A percentile compares a stretch with the other conserved stretches of the same genome.
These are phyloP conservation scores for Fistularia tabacaria DNA, from an alignment of 2,797 vertebrate species.

Conservation along the genomic window DNA sequence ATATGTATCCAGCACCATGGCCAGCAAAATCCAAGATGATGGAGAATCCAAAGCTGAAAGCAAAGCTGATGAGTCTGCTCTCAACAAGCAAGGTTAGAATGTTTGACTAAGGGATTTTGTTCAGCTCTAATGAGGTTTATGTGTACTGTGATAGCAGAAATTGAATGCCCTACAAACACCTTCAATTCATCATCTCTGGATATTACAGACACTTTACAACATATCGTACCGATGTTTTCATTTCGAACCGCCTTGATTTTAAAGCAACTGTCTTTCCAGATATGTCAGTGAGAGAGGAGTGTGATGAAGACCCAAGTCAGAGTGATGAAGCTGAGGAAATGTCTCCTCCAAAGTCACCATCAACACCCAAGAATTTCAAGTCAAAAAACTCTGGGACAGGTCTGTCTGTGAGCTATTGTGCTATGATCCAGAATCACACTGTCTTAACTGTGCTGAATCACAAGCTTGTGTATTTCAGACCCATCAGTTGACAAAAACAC, in stretches of 20 bases:
- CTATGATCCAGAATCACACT: not conserved
- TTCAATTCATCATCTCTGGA: not conserved
- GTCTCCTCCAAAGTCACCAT: slow-evolving; percentile 89
- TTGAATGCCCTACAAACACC: slow-evolving; percentile 2
- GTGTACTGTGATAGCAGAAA: not conserved
- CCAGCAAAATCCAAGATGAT: slow-evolving; percentile 84
- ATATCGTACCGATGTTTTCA: no score
- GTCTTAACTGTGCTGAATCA: slow-evolving; percentile 5
- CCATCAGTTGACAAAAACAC: no score
- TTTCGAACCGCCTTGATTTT: no score
- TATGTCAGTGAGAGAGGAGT: slow-evolving; percentile 81
- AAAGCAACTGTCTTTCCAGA: slow-evolving; percentile 53
- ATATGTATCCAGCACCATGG: slow-evolving; percentile 81
- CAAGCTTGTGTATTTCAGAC: no score
- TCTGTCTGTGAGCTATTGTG: slow-evolving; percentile 3
- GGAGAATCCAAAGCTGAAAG: slow-evolving; percentile 73
- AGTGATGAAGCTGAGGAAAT: slow-evolving; percentile 85
- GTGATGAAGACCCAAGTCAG: slow-evolving; percentile 79
- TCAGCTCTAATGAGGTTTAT: slow-evolving; percentile 23
- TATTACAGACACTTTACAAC: no score
- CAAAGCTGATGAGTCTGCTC: slow-evolving; percentile 75
- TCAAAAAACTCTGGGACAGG: slow-evolving; percentile 85
- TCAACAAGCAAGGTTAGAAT: slow-evolving; percentile 78
- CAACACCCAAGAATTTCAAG: slow-evolving; percentile 86
- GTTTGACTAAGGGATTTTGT: slow-evolving; percentile 2